Base-by-base conservation (phyloP, 2,797 vertebrate genomes). In the Dipus sagitta region DNA sequence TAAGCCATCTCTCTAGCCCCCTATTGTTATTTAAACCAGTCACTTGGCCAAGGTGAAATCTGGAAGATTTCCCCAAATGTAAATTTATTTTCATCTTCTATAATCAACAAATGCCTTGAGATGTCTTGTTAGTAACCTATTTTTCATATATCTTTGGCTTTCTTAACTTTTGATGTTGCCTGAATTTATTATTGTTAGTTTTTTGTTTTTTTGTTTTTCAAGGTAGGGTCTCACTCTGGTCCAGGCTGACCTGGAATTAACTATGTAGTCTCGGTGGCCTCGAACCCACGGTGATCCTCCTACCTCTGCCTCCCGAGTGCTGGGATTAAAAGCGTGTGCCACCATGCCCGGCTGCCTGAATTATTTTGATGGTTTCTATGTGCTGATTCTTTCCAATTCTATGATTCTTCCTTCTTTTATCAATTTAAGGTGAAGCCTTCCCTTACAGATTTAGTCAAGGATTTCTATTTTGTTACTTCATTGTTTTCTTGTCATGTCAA, bases 71-170 rank as follows among this genome's bases (percentile, higher is more conserved):
- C 70, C 64, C 17, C 65, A 38, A 76, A 32, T 14, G 32, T 1
- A 60, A 83, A 72, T 82, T 88, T 54, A 47, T 79, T 42, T 85
- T 91, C 80, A 67, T 24, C 18, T 38, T 88, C 79, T 74, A 38
- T 85, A 62, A 68, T 67, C 18, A 85, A 14, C 17, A 75, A 80
- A 38, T 92, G 32, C 38, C 32, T n/a, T 20, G 38, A 75, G 65
- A 90, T 4, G 47, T 2, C 32, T 47, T 76, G 32, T 52, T 82
- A 60, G 28, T 28, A 38, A 62, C 54, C 74, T 38, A 15, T 75
- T 84, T 79, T 10, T 71, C 5, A 42, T 86, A 21, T 12, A 21
- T 23, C 3, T 20, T 54, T 95, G 32, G 34, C 71, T 26, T 65
- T 75, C 38, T 38, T 3, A 38, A 38, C 38, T 60, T 87, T 87